Conservation (phyloP, 2,797 vertebrate species). For the Dicrostonyx torquatus region DNA sequence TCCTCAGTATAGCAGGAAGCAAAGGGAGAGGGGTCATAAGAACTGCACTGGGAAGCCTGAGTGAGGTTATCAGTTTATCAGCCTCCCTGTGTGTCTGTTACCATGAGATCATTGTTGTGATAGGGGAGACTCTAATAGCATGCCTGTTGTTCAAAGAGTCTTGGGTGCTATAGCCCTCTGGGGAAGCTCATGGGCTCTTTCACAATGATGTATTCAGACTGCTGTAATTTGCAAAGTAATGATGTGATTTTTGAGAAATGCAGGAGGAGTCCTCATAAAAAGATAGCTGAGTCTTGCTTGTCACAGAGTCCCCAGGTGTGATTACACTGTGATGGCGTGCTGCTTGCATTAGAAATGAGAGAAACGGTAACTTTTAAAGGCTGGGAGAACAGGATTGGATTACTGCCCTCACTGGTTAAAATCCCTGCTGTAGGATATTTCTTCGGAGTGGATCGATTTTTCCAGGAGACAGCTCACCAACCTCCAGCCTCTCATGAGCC, state of each 20-base stretch:
- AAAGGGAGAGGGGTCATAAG: neutral
- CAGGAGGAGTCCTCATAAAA: neutral
- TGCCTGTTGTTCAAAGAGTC: neutral
- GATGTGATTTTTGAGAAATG: neutral
- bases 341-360: neutral
- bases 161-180: neutral
- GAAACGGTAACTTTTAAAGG: slow-evolving; percentile 7
- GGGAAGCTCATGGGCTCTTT: neutral
- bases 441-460: neutral
- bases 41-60: neutral
- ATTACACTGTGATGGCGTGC: neutral
- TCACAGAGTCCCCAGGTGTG: neutral
- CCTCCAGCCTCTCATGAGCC: neutral
- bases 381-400: neutral
- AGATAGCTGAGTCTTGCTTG: neutral
- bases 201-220: neutral
- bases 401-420: slow-evolving; percentile 5
- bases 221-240: neutral
- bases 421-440: neutral
- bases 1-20: neutral
- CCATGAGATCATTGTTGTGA: neutral
- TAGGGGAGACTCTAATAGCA: neutral
- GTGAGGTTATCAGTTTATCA: neutral
- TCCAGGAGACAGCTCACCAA: neutral
- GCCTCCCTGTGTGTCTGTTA: neutral